Evolutionary conservation across 2,888 invertebrate genomes (phyloP).

Genomic region (Cotesia congregata): DNA sequence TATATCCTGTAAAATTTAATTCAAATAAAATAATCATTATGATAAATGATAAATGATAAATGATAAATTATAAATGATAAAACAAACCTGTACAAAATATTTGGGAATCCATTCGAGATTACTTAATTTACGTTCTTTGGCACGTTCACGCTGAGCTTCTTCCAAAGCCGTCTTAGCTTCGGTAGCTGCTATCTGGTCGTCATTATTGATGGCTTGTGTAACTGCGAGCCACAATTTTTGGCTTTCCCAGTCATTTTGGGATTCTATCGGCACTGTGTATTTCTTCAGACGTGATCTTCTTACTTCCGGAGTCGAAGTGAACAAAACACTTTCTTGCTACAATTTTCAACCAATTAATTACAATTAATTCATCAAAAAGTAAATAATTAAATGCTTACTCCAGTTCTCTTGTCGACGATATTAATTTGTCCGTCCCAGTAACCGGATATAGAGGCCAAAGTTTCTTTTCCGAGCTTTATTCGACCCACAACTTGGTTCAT

Average conservation of each 20-base stretch:
- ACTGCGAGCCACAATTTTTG: slow-evolving; percentile 90
- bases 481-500: slow-evolving; percentile 88
- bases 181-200: slow-evolving; percentile 89
- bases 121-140: slow-evolving; percentile 78
- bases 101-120: slow-evolving; percentile 81
- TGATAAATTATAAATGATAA: too few species aligned
- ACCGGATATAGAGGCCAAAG: slow-evolving; percentile 86
- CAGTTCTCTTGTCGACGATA: slow-evolving; percentile 85
- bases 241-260: slow-evolving; percentile 87
- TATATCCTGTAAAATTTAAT: slow-evolving; percentile 62
- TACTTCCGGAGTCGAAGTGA: slow-evolving; percentile 81
- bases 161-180: slow-evolving; percentile 92
- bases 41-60: slow-evolving; percentile 43
- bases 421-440: slow-evolving; percentile 93
- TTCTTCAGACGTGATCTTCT: slow-evolving; percentile 82
- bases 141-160: slow-evolving; percentile 85
- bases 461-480: slow-evolving; percentile 90
- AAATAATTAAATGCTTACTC: slow-evolving; percentile 72
- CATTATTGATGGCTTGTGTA: slow-evolving; percentile 84
- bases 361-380: background rate
- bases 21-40: slow-evolving; percentile 36
- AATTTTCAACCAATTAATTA: slow-evolving; percentile 23
- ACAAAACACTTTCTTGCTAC: slow-evolving; percentile 78
- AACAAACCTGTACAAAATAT: slow-evolving; percentile 77
- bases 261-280: slow-evolving; percentile 82